phyloP scores from a whole-genome alignment of 2,113 vertebrate species.

The Lota lota region DNA sequence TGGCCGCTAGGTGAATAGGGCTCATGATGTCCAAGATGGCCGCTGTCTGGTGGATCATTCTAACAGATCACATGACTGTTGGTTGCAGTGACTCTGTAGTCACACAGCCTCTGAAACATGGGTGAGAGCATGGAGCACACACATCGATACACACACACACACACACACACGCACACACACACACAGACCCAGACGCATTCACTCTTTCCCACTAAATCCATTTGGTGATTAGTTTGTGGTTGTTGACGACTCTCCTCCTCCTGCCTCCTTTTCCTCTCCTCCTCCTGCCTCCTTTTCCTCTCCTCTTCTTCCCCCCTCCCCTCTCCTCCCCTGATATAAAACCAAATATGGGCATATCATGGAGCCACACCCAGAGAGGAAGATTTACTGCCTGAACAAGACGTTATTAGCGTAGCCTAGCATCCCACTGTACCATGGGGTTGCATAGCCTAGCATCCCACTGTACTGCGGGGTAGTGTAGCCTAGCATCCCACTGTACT shows the following conservation, averaged over 20 bases:
- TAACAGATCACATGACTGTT: too few relatives aligned
- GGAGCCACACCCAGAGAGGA: slow-evolving; percentile 41
- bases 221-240: slow-evolving; percentile 60
- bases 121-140: neutral
- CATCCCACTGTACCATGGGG: neutral
- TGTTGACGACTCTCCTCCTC: too few relatives aligned
- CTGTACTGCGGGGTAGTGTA: too few relatives aligned
- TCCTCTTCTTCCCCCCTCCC: neutral
- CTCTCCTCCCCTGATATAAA: slow-evolving; percentile 13
- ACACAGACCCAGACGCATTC: slow-evolving; percentile 5
- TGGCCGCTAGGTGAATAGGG: too few relatives aligned
- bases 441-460: neutral
- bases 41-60: too few relatives aligned
- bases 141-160: slow-evolving; percentile 24
- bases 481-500: neutral
- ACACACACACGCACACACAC: slow-evolving; percentile 17
- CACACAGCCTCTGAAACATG: neutral
- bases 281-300: too few relatives aligned
- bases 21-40: too few relatives aligned
- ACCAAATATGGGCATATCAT: slow-evolving; percentile 16
- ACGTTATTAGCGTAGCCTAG: slow-evolving; percentile 2
- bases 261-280: neutral
- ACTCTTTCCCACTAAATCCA: slow-evolving; percentile 47
- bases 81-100: too few relatives aligned
- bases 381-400: slow-evolving; percentile 52